Conservation (phyloP, 2,888 invertebrate genomes). For the Noctua comes region DNA sequence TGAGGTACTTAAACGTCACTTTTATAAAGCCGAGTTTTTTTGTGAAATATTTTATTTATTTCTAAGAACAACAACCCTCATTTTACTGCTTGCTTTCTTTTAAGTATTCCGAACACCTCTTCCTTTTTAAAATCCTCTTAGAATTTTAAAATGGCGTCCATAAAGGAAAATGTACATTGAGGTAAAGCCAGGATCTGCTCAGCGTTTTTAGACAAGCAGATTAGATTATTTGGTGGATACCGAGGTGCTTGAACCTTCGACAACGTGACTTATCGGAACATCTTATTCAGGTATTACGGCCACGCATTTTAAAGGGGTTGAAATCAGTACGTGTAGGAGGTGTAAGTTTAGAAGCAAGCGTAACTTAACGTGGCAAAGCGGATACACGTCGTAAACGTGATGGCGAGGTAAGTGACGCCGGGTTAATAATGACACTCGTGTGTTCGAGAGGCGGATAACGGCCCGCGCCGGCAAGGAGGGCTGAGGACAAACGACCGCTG, state of each 20-base stretch:
- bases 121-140: conserved; percentile 41
- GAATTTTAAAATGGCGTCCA: conserved; percentile 35
- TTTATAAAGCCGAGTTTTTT: conserved; percentile 32
- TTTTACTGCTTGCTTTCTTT: conserved; percentile 28
- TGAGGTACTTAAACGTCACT: conserved; percentile 23
- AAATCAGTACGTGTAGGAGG: conserved; percentile 69
- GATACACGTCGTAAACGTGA: conserved; percentile 80
- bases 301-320: conserved; percentile 66
- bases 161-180: conserved; percentile 31
- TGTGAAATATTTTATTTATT: conserved; percentile 40
- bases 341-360: conserved; percentile 69
- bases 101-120: conserved; percentile 35
- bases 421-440: conserved; percentile 67
- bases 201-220: conserved; percentile 40
- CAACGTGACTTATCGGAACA: conserved; percentile 61
- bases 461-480: conserved; percentile 51
- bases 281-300: conserved; percentile 39
- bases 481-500: conserved; percentile 39
- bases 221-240: conserved; percentile 51
- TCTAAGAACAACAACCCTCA: conserved; percentile 11
- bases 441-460: conserved; percentile 64
- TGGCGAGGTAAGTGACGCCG: conserved; percentile 74
- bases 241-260: conserved; percentile 28
- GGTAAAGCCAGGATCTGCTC: conserved; percentile 22
- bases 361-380: conserved; percentile 74